These are phyloP conservation scores for Panthera tigris DNA, from an alignment of 2,113 vertebrate species.

Conservation along the genomic window DNA sequence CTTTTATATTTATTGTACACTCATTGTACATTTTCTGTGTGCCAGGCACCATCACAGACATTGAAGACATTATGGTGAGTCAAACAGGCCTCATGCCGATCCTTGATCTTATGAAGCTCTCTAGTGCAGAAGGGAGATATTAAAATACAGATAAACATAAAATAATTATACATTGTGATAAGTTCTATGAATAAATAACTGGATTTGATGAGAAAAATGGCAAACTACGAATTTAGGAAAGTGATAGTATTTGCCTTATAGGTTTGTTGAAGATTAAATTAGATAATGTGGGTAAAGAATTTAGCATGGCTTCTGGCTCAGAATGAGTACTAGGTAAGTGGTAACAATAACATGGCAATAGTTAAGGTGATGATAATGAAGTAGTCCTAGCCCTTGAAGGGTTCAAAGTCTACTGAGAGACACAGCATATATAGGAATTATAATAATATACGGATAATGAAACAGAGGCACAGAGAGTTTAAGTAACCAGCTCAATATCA, in stretches of 20 bases:
- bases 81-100: not conserved
- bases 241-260: not conserved
- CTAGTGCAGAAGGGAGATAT: not conserved
- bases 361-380: not conserved
- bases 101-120: not conserved
- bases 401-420: not conserved
- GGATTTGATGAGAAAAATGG: slow-evolving; percentile 39
- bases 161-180: slow-evolving; percentile 1
- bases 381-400: not conserved
- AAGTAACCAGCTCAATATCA: slow-evolving; percentile 28
- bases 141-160: slow-evolving; percentile 40
- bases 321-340: not conserved
- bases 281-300: slow-evolving; percentile 20
- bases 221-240: slow-evolving; percentile 24
- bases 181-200: slow-evolving; percentile 2
- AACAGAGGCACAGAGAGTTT: slow-evolving; percentile 15
- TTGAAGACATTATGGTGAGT: not conserved
- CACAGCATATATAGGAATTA: not conserved
- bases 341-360: slow-evolving; percentile 16
- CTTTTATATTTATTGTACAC: slow-evolving; percentile 20
- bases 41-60: not conserved
- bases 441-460: not conserved
- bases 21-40: not conserved
- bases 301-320: not conserved
- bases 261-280: slow-evolving; percentile 31